Evolutionary conservation across 2,797 vertebrate species (phyloP).

Genomic region (Delichon dasypus): DNA sequence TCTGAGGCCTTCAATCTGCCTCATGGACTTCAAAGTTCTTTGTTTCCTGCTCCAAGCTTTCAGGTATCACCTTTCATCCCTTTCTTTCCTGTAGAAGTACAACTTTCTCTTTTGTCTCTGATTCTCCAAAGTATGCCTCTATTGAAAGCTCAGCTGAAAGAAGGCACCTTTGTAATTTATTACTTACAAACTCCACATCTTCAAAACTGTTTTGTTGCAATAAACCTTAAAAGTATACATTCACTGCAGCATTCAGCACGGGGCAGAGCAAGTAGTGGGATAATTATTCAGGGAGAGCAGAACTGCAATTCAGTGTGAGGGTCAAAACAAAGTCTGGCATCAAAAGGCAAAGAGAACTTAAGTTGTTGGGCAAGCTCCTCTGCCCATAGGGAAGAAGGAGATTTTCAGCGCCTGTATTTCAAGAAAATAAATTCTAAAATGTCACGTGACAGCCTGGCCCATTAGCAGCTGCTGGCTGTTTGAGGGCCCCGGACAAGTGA

Average conservation of each 20-base stretch:
- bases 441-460: not conserved
- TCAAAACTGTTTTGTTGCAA: not conserved
- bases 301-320: not conserved
- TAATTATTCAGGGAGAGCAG: not conserved
- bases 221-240: not conserved
- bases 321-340: not conserved
- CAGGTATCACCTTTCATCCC: not conserved
- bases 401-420: not conserved
- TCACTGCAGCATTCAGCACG: not conserved
- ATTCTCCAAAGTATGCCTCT: not conserved
- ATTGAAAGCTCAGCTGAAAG: not conserved
- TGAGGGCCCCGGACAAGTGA: not conserved
- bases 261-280: not conserved
- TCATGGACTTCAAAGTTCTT: not conserved
- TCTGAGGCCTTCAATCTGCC: not conserved
- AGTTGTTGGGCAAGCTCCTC: not conserved
- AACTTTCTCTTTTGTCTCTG: not conserved
- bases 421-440: not conserved
- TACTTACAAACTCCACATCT: not conserved
- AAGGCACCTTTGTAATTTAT: not conserved
- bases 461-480: not conserved
- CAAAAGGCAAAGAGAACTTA: not conserved
- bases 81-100: not conserved
- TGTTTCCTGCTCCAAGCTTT: not conserved
- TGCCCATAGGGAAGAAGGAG: not conserved